Conservation (phyloP, 2,113 vertebrate species). For the Sylvilagus bachmani region DNA sequence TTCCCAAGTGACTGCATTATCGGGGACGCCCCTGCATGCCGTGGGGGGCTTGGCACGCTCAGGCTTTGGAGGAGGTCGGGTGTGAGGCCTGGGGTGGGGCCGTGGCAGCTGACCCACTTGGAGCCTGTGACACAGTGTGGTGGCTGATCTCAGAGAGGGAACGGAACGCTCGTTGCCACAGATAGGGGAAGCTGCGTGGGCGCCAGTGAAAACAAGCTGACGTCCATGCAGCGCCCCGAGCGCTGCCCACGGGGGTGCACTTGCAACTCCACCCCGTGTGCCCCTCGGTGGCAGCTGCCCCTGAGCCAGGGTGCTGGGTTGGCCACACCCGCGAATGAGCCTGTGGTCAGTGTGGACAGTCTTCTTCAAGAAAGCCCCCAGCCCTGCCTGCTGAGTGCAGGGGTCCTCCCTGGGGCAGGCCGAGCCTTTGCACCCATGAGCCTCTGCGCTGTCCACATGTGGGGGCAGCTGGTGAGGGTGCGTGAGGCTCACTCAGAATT, state of each 20-base stretch:
- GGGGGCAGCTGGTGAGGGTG: neutral
- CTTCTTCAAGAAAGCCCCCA: conserved; percentile 40
- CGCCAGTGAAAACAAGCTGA: conserved; percentile 69
- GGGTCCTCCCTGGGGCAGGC: too few species aligned
- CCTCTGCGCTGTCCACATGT: too few species aligned
- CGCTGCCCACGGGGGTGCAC: too few species aligned
- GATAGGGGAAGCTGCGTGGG: conserved; percentile 46
- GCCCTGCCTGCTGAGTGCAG: conserved; percentile 8
- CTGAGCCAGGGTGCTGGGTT: neutral
- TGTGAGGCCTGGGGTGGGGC: neutral
- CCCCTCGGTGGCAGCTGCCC: too few species aligned
- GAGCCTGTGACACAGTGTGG: conserved; percentile 70
- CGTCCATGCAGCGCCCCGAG: conserved; percentile 49
- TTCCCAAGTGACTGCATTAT: conserved; percentile 83
- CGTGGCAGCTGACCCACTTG: conserved; percentile 70
- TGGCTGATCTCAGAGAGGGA: neutral
- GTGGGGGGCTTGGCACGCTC: conserved; percentile 56
- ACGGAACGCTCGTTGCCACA: conserved; percentile 18
- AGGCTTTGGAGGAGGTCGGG: conserved; percentile 73
- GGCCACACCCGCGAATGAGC: neutral
- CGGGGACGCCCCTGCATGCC: conserved; percentile 83
- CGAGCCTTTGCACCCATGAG: neutral
- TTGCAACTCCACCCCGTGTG: too few species aligned
- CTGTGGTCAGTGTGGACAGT: conserved; percentile 34
- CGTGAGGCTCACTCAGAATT: neutral